Conservation (phyloP, 1,140 invertebrate genomes). For the Acromyrmex heyeri region DNA sequence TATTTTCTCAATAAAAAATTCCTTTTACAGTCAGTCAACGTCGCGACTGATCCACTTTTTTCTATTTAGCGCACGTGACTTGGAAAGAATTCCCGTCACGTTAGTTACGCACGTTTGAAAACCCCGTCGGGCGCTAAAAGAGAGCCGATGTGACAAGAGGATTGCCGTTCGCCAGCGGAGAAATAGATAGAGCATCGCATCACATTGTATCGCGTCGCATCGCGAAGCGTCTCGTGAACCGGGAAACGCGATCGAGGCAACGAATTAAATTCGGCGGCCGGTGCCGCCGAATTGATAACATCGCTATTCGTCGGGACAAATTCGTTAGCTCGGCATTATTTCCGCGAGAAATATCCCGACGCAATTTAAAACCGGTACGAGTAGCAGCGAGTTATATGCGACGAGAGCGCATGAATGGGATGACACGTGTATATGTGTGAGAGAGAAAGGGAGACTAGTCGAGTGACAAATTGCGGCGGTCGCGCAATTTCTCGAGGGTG, state of each 20-base stretch:
- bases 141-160: conserved; percentile 28
- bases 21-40: conserved; percentile 21
- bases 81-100: conserved; percentile 35
- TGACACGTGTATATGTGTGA: neutral
- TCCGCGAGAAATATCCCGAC: conserved; percentile 66
- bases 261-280: conserved; percentile 51
- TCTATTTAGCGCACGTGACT: conserved; percentile 26
- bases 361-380: conserved; percentile 65
- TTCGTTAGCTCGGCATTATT: conserved; percentile 61
- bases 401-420: conserved; percentile 2
- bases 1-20: conserved; percentile 35
- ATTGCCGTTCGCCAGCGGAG: conserved; percentile 7
- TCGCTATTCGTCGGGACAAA: conserved; percentile 60
- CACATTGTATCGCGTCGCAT: neutral
- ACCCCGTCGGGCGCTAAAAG: conserved; percentile 9
- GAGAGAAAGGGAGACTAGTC: neutral
- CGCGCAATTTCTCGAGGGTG: conserved; percentile 63
- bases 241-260: conserved; percentile 23
- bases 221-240: conserved; percentile 32
- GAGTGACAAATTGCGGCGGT: conserved; percentile 68
- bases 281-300: conserved; percentile 56
- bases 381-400: conserved; percentile 6
- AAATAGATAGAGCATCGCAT: conserved; percentile 22
- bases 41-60: conserved; percentile 21
- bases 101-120: conserved; percentile 47